Evolutionary conservation across 2,888 invertebrate species (phyloP), one percentile per base, ranked within the genome.

Genomic region (Amphipoea oculea): DNA sequence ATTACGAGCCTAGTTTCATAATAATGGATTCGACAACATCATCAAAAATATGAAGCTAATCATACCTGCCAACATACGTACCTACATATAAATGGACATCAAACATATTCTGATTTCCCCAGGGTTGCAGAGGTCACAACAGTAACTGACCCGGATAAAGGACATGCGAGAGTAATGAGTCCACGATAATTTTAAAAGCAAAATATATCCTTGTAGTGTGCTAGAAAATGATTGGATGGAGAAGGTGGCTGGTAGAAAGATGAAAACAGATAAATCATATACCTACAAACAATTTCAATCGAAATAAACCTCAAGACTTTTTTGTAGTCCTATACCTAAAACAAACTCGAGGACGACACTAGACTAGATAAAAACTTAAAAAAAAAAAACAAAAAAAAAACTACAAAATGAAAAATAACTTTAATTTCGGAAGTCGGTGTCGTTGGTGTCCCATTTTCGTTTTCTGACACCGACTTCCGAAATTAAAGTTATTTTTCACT

Each of bases 91-190:
- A 14, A 62, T 54, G 60, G 45, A 63, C 29, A 45, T 68, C 54
- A 69, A 83, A 76, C 45, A 54, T 36, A 36, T 36, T 48, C 40
- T 63, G 77, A 80, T 83, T 80, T 76, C 83, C 77, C 68, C 20
- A 48, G 68, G 62, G 80, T 14, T 62, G 20, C 60, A 51, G 17
- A 82, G 76, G 68, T 76, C 67, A 68, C 68, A 54, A 45, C 76
- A 63, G 51, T 54, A 76, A 40, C 29, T 54, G 54, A n/a, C 62
- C 77, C 68, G 67, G 45, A 68, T 45, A 54, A 76, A 76, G 62
- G 68, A 83, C 45, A 76, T 63, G 5, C 67, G 42, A 68, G 4
- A 63, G 2, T n/a, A 29, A 76, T 45, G 36, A 76, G 4, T 2
- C 7, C n/a, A 40, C 7, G 51, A 62, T n/a, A 2, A 60, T 66